Conservation (phyloP, 2,888 invertebrate genomes). For the Dasypolia templi region DNA sequence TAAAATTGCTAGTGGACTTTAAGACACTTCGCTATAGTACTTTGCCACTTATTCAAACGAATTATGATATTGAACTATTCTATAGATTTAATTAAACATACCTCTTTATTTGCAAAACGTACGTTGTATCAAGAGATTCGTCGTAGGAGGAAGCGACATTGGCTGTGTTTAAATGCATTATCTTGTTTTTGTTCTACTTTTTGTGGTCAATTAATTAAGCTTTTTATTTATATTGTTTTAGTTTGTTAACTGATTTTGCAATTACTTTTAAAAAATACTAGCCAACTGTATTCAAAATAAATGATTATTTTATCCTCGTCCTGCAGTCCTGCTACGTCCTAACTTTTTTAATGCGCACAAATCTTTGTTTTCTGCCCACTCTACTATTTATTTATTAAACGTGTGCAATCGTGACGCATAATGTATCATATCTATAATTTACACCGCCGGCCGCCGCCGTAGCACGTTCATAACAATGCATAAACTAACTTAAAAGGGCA, state of each 20-base stretch:
- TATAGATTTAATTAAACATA: conserved; percentile 5
- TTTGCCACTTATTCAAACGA: neutral
- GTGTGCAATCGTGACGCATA: conserved; percentile 39
- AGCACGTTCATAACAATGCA: conserved; percentile 37
- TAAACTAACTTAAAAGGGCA: conserved; percentile 36
- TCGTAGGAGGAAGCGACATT: conserved; percentile 32
- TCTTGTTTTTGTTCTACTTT: conserved; percentile 24
- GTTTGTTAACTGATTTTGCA: neutral
- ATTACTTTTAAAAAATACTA: too few relatives aligned
- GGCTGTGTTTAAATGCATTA: conserved; percentile 6
- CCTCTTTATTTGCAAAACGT: neutral
- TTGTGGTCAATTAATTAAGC: neutral
- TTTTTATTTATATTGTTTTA: neutral
- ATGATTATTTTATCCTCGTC: neutral
- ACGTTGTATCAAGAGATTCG: conserved; percentile 21
- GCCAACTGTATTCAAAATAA: neutral
- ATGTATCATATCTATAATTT: conserved; percentile 32
- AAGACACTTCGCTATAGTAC: neutral
- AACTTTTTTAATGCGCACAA: conserved; percentile 32
- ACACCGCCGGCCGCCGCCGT: conserved; percentile 10
- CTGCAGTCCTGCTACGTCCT: neutral
- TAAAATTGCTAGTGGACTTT: conserved; percentile 14
- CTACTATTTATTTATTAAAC: conserved; percentile 3
- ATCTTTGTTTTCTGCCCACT: conserved; percentile 5
- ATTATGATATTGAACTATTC: conserved; percentile 5